Conservation (phyloP, 1,140 invertebrate genomes). For the Lutraria rhynchaena region DNA sequence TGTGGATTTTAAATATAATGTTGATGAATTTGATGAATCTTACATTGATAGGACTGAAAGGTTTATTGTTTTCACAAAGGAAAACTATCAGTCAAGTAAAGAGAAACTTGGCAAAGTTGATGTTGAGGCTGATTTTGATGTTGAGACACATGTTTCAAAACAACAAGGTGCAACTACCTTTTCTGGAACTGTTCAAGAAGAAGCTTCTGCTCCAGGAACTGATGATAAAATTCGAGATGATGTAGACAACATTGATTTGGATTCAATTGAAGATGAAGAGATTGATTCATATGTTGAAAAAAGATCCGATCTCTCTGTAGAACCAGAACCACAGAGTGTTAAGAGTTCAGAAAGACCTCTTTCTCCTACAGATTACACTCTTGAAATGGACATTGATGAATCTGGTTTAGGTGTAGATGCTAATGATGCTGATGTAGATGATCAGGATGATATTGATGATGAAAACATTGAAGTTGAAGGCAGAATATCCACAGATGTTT, state of each 20-base stretch:
- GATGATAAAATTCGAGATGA: conserved; percentile 20
- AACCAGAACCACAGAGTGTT: conserved; percentile 53
- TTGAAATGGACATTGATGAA: conserved; percentile 69
- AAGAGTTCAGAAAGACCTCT: conserved; percentile 68
- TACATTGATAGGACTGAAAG: conserved; percentile 68
- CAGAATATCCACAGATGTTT: conserved; percentile 73
- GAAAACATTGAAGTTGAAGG: conserved; percentile 67
- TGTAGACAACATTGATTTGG: conserved; percentile 28
- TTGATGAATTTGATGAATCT: conserved; percentile 49
- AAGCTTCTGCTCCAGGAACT: conserved; percentile 1
- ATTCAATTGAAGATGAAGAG: conserved; percentile 53
- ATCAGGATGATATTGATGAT: conserved; percentile 52
- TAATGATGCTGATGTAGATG: conserved; percentile 37
- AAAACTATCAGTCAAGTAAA: conserved; percentile 47
- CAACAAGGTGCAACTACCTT: background rate
- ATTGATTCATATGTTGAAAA: conserved; percentile 39
- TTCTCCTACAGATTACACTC: conserved; percentile 75
- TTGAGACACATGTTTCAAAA: background rate
- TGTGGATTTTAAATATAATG: conserved; percentile 28
- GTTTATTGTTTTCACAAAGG: conserved; percentile 59
- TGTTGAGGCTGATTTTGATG: conserved; percentile 14
- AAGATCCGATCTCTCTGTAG: background rate
- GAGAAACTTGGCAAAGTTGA: conserved; percentile 34
- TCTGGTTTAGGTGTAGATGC: conserved; percentile 38
- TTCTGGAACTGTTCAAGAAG: background rate